phyloP scores from a whole-genome alignment of 1,140 invertebrate genomes.

The Telenomus remus region DNA sequence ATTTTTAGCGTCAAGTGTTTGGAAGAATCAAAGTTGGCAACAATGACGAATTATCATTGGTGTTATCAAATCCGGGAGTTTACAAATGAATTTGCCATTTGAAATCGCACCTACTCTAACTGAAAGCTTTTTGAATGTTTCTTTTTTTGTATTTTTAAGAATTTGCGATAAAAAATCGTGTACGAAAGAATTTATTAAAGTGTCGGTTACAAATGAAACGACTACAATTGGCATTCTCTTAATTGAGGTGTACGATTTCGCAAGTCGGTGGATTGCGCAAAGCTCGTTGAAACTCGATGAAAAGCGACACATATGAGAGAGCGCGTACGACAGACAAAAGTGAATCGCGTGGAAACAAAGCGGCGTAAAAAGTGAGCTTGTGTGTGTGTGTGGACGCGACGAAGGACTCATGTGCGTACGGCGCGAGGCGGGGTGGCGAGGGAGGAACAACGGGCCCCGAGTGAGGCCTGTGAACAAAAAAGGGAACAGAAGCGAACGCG shows the following conservation, averaged over 20 bases:
- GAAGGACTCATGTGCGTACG: conserved; percentile 25
- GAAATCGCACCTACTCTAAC: too few relatives aligned
- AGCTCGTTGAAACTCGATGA: conserved; percentile 9
- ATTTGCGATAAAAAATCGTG: background rate
- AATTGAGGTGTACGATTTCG: conserved; percentile 5
- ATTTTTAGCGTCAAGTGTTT: too few relatives aligned
- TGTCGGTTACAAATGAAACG: background rate
- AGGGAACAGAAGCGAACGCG: conserved; percentile 42
- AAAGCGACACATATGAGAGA: conserved; percentile 17
- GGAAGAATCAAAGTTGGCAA: too few relatives aligned
- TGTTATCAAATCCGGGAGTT: too few relatives aligned
- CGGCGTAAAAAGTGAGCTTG: too few relatives aligned
- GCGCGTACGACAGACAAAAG: conserved; percentile 28
- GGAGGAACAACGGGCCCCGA: conserved; percentile 5
- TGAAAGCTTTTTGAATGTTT: too few relatives aligned
- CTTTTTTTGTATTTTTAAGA: too few relatives aligned
- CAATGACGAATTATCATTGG: too few relatives aligned
- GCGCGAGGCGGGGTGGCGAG: background rate
- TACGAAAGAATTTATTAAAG: too few relatives aligned
- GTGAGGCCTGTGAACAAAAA: conserved; percentile 24
- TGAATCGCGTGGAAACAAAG: conserved; percentile 36
- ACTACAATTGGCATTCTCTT: background rate
- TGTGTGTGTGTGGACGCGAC: conserved; percentile 1
- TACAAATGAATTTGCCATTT: too few relatives aligned
- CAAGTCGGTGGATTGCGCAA: conserved; percentile 6